Base-by-base conservation (phyloP, 2,113 vertebrate species). In the Pteruthius melanotis region DNA sequence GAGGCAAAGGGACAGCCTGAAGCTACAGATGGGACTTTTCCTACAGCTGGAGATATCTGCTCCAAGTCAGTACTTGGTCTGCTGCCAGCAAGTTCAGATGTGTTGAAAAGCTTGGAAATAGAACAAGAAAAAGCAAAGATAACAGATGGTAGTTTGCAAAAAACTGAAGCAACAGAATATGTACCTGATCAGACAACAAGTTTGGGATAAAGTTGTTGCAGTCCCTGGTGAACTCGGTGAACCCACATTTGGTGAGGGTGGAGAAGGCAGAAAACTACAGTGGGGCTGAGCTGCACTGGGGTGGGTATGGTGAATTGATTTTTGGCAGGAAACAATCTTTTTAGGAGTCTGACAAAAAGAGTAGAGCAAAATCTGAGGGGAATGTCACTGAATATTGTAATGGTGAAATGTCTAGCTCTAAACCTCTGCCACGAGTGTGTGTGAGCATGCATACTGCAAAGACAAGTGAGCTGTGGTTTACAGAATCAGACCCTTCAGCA, bases 111-210 rank as follows among this genome's bases (percentile, higher is more conserved):
- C 31, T 10, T 80, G 84, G 92, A 93, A 74, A 68, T 78, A 42
- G 85, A 89, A 78, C 30, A 82, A 64, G 90, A 83, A 90, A 69
- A 94, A 90, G 60, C 60, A 27, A 87, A 88, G 49, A 69, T 86
- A 83, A 79, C 96, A 97, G 95, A 96, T 96, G 97, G 95, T 30
- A 91, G 92, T 79, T 82, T 87, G 54, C 66, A 72, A 93, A 93
- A 96, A 97, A 70, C 35, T 81, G 90, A 96, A 96, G 93, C 60
- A 94, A 94, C 12, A 44, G 90, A 90, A 92, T 72, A 84, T 53
- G 83, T 54, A 94, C 65, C 89, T 96, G 83, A 82, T 90, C 89
- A 93, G 80, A 39, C 71, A 60, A 22, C 47, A 39, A 76, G 28
- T 93, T 90, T 75, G 69, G 53, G 21, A 50, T 95, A 76, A 90